phyloP scores from a whole-genome alignment of 2,888 invertebrate genomes.

The Selenia dentaria region DNA sequence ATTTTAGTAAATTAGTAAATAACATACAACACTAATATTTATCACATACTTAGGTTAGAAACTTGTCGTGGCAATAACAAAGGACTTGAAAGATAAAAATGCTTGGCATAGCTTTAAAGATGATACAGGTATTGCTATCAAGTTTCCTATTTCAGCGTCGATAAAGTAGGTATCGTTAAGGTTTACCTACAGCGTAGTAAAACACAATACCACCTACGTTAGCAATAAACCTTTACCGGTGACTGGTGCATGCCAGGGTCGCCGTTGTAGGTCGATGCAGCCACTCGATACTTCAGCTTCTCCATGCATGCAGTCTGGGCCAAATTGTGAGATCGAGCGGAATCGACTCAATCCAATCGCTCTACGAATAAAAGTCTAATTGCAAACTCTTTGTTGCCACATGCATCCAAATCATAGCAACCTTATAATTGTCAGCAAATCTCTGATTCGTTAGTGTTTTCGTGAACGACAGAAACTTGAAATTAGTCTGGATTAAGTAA shows the following conservation, averaged over 20 bases:
- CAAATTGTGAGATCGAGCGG: slow-evolving; percentile 38
- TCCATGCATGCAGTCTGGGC: slow-evolving; percentile 37
- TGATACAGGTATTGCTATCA: slow-evolving; percentile 21
- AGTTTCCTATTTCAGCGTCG: slow-evolving; percentile 37
- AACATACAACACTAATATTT: no score
- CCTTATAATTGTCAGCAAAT: no score
- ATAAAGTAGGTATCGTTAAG: slow-evolving; percentile 29
- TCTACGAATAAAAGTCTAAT: no score
- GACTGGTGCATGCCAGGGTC: slow-evolving; percentile 49
- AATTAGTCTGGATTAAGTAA: no score
- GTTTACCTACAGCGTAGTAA: slow-evolving; percentile 26
- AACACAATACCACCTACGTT: slow-evolving; percentile 42
- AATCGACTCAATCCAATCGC: slow-evolving; percentile 8
- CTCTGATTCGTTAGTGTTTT: no score
- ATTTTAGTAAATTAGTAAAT: no score
- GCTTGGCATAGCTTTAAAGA: neutral
- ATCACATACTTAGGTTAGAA: no score
- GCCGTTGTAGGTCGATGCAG: slow-evolving; percentile 50
- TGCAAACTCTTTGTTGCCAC: neutral
- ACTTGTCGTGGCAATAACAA: neutral
- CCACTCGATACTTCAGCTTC: slow-evolving; percentile 35
- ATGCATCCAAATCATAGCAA: neutral
- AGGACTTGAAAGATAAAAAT: neutral
- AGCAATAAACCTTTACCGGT: slow-evolving; percentile 41
- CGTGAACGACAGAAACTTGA: no score